phyloP scores from a whole-genome alignment of 2,797 vertebrate species.

The Peromyscus melanophrys region DNA sequence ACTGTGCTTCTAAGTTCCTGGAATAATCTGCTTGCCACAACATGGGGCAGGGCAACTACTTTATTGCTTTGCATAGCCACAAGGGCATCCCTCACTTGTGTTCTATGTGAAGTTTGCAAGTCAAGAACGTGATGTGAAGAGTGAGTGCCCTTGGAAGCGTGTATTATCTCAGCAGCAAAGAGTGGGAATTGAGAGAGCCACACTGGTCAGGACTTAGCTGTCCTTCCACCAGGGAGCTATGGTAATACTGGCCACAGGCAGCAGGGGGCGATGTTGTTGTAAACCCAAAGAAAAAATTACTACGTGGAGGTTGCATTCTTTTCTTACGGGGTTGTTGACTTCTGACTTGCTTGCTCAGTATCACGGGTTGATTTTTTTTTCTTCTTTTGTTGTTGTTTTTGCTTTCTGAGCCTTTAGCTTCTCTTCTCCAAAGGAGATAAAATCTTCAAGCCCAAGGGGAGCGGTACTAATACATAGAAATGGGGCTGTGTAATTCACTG shows the following conservation, averaged over 20 bases:
- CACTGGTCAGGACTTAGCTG: rapidly evolving
- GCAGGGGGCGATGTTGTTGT: slow-evolving; percentile 78
- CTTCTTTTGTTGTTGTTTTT: neutral
- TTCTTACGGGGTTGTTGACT: neutral
- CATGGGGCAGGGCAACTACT: neutral
- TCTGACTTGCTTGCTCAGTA: slow-evolving; percentile 5
- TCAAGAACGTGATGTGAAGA: neutral
- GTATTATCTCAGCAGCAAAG: neutral
- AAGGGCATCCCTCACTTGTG: neutral
- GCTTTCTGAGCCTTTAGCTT: slow-evolving; percentile 19
- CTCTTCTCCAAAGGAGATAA: slow-evolving; percentile 33
- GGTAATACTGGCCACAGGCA: slow-evolving; percentile 57
- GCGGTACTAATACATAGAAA: neutral
- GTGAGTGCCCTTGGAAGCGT: neutral
- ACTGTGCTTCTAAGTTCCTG: neutral
- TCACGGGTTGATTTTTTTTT: neutral
- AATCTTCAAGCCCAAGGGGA: neutral
- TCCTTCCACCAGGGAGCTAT: neutral
- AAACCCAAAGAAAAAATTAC: neutral
- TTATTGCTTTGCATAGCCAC: neutral
- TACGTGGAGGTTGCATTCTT: neutral
- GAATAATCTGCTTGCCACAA: slow-evolving; percentile 8
- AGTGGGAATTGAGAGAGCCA: neutral
- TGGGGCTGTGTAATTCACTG: neutral
- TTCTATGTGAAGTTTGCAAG: neutral